Conservation (phyloP, 2,888 invertebrate species). For the Willowsia nigromaculata region DNA sequence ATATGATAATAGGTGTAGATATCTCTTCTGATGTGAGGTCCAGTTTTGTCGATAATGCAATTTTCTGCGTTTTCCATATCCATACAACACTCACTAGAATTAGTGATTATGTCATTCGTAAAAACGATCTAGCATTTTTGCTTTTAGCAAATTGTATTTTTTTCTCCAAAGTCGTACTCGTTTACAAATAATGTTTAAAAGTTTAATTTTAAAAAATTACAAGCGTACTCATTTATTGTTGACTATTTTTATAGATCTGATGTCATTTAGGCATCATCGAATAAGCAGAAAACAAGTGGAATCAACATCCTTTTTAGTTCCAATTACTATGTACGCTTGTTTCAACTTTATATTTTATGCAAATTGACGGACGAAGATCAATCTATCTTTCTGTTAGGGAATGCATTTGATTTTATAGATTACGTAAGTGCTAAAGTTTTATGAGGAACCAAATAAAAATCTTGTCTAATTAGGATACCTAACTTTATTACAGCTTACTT, state of each 20-base stretch:
- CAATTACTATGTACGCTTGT: conserved; percentile 11
- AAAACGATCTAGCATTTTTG: conserved; percentile 55
- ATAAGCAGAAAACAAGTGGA: background rate
- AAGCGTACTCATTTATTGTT: conserved; percentile 3
- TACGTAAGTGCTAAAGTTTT: conserved; percentile 62
- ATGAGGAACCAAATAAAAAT: background rate
- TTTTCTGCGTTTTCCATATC: conserved; percentile 25
- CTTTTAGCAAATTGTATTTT: conserved; percentile 62
- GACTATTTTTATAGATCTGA: conserved; percentile 64
- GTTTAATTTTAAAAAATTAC: conserved; percentile 25
- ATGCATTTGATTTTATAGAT: conserved; percentile 24
- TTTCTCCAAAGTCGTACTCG: conserved; percentile 47
- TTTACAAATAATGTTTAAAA: conserved; percentile 45
- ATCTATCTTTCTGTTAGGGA: background rate
- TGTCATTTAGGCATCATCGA: conserved; percentile 58
- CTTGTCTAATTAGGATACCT: conserved; percentile 46
- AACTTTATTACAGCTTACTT: background rate
- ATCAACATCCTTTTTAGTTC: conserved; percentile 44
- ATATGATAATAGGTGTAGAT: background rate
- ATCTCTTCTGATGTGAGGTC: conserved; percentile 35
- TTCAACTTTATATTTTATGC: background rate
- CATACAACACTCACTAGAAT: conserved; percentile 44
- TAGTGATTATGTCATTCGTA: conserved; percentile 67
- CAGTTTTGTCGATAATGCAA: conserved; percentile 66
- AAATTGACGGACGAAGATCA: background rate